phyloP scores from a whole-genome alignment of 2,113 vertebrate species.

The Pedionomus torquatus region DNA sequence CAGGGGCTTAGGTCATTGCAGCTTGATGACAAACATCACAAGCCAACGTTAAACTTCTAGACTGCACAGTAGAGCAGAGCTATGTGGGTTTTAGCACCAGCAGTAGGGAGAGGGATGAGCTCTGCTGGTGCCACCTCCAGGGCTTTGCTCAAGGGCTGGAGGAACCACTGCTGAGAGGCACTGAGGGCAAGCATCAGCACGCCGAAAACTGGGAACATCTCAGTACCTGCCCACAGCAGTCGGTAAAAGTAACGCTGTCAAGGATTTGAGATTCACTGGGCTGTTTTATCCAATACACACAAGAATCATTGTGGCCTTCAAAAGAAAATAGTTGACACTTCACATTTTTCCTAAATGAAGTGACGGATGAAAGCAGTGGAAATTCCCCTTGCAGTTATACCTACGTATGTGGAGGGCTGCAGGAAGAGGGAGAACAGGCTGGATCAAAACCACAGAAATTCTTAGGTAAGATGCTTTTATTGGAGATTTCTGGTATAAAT shows the following conservation, averaged over 20 bases:
- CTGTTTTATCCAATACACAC: not conserved
- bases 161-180: accelerated
- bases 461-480: not conserved
- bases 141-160: not conserved
- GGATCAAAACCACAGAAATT: not conserved
- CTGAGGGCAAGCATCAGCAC: not conserved
- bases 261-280: not conserved
- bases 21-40: not conserved
- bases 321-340: not conserved
- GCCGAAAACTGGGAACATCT: accelerated
- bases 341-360: not conserved
- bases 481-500: not conserved
- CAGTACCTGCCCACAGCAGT: accelerated
- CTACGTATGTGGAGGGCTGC: not conserved
- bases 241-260: not conserved
- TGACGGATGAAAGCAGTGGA: not conserved
- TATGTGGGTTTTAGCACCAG: not conserved
- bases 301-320: not conserved
- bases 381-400: not conserved
- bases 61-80: not conserved
- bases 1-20: not conserved
- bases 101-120: not conserved
- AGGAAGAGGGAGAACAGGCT: not conserved
- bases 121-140: not conserved
- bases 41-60: not conserved